Conservation (phyloP, 1,140 invertebrate genomes). For the Hylaeus volcanicus region DNA sequence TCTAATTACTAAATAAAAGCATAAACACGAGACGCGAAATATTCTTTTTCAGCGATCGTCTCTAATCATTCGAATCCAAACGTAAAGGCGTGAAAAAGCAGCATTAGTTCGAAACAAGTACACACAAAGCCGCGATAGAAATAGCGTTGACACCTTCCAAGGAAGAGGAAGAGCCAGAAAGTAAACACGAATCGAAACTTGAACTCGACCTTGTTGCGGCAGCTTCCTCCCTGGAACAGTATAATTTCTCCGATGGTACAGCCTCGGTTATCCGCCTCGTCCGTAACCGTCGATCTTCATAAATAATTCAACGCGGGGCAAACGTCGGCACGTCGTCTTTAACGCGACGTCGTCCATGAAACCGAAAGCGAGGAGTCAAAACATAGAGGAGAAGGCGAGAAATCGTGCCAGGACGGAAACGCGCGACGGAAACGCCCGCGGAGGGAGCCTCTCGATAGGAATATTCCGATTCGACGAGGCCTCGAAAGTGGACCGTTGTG, state of each 20-base stretch:
- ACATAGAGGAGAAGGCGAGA: constrained; percentile 22
- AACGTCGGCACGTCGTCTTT: constrained; percentile 27
- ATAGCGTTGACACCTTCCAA: too few relatives aligned
- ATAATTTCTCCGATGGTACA: not conserved
- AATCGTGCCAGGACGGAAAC: constrained; percentile 30
- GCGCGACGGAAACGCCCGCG: not conserved
- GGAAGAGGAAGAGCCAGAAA: not conserved
- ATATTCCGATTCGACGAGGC: constrained; percentile 52
- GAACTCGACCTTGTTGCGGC: constrained; percentile 3
- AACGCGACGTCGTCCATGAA: constrained; percentile 12
- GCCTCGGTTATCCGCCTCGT: not conserved
- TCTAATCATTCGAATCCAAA: too few relatives aligned
- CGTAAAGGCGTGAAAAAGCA: too few relatives aligned
- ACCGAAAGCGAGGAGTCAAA: constrained; percentile 37
- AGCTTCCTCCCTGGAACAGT: not conserved
- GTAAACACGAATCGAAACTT: not conserved
- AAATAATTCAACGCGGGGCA: constrained; percentile 29
- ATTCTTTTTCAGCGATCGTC: too few relatives aligned
- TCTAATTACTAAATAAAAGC: too few relatives aligned
- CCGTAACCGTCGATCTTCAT: constrained; percentile 2
- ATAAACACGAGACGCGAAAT: too few relatives aligned
- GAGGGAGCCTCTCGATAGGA: constrained; percentile 24
- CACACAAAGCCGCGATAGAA: too few relatives aligned
- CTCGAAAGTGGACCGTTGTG: constrained; percentile 71
- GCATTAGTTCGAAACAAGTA: too few relatives aligned